These are phyloP conservation scores for Luperina testacea DNA, from an alignment of 2,888 invertebrate genomes.

Conservation along the genomic window DNA sequence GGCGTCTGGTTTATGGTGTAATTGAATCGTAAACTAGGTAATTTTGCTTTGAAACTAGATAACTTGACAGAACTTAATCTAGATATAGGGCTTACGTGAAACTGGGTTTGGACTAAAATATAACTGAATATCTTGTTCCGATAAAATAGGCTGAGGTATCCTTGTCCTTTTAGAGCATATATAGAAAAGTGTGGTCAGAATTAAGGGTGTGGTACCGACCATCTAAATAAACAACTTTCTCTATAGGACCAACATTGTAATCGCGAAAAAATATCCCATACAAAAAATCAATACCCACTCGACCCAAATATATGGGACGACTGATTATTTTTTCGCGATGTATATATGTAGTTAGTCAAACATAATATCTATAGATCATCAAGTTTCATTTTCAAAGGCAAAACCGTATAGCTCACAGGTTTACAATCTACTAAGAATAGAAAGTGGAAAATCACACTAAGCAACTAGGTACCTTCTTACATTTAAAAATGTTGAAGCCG, in stretches of 20 bases:
- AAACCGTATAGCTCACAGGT: neutral
- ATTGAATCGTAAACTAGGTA: slow-evolving; percentile 34
- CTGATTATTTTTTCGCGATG: neutral
- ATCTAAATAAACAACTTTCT: too few species aligned
- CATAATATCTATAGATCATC: neutral
- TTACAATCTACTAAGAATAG: neutral
- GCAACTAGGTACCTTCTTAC: too few species aligned
- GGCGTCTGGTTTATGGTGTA: slow-evolving; percentile 47
- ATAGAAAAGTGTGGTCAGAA: too few species aligned
- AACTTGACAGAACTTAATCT: neutral
- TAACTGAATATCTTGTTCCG: neutral
- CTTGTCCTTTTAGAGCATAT: neutral
- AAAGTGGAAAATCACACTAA: neutral
- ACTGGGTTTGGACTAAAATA: neutral
- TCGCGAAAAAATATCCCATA: neutral
- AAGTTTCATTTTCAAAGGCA: neutral
- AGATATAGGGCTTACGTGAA: neutral
- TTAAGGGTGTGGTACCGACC: too few species aligned
- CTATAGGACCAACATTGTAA: neutral
- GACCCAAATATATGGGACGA: neutral
- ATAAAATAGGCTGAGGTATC: neutral
- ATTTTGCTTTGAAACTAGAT: slow-evolving; percentile 9
- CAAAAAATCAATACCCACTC: neutral
- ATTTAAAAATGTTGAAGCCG: too few species aligned
- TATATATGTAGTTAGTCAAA: neutral